Evolutionary conservation across 2,888 invertebrate species (phyloP).

Genomic region (Caenorhabditis plicata): DNA sequence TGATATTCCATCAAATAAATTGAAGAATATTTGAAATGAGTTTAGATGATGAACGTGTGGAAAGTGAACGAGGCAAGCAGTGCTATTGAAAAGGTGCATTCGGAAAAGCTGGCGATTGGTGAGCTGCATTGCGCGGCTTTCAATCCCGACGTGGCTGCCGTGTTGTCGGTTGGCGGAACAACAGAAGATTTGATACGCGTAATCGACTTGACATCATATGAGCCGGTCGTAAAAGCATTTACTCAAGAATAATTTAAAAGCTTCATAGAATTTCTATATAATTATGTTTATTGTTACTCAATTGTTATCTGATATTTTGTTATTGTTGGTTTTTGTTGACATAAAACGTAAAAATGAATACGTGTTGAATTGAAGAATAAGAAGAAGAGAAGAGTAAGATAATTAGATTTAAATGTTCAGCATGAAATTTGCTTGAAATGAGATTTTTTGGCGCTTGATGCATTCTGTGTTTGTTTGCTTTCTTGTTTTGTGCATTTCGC

Average conservation of each 20-base stretch:
- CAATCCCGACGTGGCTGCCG: conserved; percentile 50
- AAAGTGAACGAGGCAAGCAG: conserved; percentile 38
- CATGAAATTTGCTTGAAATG: too few relatives aligned
- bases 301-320: neutral
- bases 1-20: too few relatives aligned
- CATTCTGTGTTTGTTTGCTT: too few relatives aligned
- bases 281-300: neutral
- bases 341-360: too few relatives aligned
- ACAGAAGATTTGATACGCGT: conserved; percentile 50
- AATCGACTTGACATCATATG: conserved; percentile 49
- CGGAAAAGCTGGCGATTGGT: conserved; percentile 46
- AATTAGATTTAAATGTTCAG: too few relatives aligned
- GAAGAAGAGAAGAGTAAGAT: too few relatives aligned
- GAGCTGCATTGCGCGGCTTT: conserved; percentile 45
- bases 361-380: too few relatives aligned
- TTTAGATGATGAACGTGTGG: conserved; percentile 56
- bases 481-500: too few relatives aligned
- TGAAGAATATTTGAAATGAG: too few relatives aligned
- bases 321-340: neutral
- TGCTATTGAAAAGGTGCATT: conserved; percentile 37
- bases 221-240: conserved; percentile 46
- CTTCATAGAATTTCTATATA: neutral
- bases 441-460: too few relatives aligned
- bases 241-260: conserved; percentile 15
- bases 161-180: conserved; percentile 51